These are phyloP conservation scores for Mobula hypostoma DNA, from an alignment of 2,113 vertebrate genomes.

Conservation along the genomic window DNA sequence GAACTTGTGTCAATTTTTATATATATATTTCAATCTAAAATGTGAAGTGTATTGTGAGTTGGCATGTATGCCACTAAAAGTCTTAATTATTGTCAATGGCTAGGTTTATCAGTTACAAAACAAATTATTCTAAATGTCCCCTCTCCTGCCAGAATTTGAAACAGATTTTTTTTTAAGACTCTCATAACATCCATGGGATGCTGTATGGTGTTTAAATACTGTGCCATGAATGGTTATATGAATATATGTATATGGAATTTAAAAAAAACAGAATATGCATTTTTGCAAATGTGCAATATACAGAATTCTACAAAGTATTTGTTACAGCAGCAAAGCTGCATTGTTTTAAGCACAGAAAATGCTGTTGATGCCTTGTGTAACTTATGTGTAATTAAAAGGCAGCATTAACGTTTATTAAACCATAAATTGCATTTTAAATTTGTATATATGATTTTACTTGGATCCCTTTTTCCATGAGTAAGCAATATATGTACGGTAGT, in stretches of 20 bases:
- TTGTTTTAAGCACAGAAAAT: conserved; percentile 18
- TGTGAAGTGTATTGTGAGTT: conserved; percentile 7
- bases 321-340: conserved; percentile 32
- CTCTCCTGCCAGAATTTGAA: not conserved
- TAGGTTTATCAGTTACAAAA: no score
- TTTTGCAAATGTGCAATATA: conserved; percentile 34
- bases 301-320: conserved; percentile 16
- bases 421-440: conserved; percentile 32
- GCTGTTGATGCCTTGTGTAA: conserved; percentile 34
- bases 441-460: no score
- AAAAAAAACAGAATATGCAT: conserved; percentile 23
- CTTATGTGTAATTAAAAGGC: conserved; percentile 34
- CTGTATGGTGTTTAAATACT: conserved; percentile 20
- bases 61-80: not conserved
- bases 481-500: not conserved
- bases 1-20: not conserved
- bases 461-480: not conserved
- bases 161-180: not conserved
- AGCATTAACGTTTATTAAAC: conserved; percentile 32
- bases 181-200: not conserved
- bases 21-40: not conserved
- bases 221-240: not conserved
- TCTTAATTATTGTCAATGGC: conserved; percentile 5
- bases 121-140: not conserved
- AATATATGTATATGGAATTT: conserved; percentile 34